Conservation (phyloP, 2,113 vertebrate species). For the Pteruthius melanotis region DNA sequence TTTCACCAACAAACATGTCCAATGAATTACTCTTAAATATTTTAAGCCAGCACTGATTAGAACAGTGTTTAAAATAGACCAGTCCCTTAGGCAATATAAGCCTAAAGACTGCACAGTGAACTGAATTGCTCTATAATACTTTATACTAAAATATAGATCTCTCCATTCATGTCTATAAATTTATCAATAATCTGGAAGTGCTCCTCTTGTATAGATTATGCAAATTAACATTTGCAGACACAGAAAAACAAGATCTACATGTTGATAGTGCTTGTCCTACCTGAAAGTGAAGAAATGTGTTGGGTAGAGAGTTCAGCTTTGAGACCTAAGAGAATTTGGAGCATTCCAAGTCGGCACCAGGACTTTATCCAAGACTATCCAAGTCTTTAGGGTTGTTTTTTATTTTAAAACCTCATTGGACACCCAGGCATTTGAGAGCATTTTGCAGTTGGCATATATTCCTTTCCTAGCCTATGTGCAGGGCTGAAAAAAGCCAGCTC, state of each 20-base stretch:
- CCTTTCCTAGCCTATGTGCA: not conserved
- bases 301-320: not conserved
- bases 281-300: not conserved
- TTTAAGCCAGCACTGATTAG: not conserved
- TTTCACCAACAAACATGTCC: not conserved
- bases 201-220: not conserved
- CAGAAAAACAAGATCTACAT: not conserved
- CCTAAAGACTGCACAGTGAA: not conserved
- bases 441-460: not conserved
- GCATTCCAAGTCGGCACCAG: not conserved
- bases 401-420: not conserved
- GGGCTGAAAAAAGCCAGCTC: not conserved
- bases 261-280: not conserved
- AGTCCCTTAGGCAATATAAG: not conserved
- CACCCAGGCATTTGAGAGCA: not conserved
- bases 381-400: not conserved
- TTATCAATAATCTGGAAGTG: not conserved
- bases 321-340: not conserved
- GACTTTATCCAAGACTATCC: not conserved
- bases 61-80: not conserved
- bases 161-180: not conserved
- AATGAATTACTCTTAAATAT: not conserved
- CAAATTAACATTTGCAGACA: not conserved
- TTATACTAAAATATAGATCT: not conserved
- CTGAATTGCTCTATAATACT: not conserved